Evolutionary conservation across 2,797 vertebrate genomes (phyloP), one percentile per base, ranked within the genome.

Genomic region (Diglossa cyanea): DNA sequence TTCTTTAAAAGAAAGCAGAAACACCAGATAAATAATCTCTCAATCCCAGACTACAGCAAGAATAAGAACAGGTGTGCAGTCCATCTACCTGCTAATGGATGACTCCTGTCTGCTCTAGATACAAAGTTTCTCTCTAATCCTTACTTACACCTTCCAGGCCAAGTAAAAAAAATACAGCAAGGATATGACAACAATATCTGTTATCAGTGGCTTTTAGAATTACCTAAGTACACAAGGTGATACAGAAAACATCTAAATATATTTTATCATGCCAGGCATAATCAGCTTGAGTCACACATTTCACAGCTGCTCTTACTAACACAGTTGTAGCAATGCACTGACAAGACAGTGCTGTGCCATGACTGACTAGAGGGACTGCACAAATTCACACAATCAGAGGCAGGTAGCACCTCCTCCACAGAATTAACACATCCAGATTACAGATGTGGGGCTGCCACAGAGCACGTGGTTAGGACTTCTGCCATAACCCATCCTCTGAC

Each of bases 291-390:
- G 17, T 47, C 37, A 60, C 47, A 30, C 0, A 4, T 50, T 50
- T 79, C 76, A 42, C 21, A 57, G 47, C 23, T 65, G 25, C 37
- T 50, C 50, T 72, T 23, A 45, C 26, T 33, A 23, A 54, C 7
- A 14, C 1, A 5, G 11, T 15, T 14, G 16, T 0, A 65, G 58
- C 66, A 72, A 23, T 13, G 44, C 30, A 17, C 17, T 14, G 55
- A 45, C 7, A 9, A 0, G 9, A 77, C 35, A 50, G 12, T 7
- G 20, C 1, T 7, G 47, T 14, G 33, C 33, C 47, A 31, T 0
- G 2, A 10, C 16, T 21, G 50, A 66, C 33, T 33, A 72, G 47
- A 66, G n/a, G 39, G 18, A 51, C 35, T 17, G 42, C 35, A 44
- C 2, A 53, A 63, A 68, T 18, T 73, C 31, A 75, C 21, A 35